phyloP scores from a whole-genome alignment of 2,888 invertebrate genomes.

The Drosophila emarginata region DNA sequence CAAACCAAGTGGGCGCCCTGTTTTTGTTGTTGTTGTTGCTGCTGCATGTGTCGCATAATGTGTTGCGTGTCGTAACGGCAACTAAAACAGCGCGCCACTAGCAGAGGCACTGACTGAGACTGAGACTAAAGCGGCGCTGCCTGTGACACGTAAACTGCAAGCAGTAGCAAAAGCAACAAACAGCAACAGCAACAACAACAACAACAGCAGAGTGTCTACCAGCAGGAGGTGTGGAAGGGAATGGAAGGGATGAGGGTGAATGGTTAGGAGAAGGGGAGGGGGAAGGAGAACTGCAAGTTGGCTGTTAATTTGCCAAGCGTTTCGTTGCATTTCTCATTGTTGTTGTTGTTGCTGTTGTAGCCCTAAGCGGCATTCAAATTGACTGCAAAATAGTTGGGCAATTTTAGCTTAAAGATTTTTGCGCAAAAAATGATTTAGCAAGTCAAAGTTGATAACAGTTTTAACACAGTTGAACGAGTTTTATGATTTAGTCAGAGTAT shows the following conservation, averaged over 20 bases:
- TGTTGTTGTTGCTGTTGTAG: background rate
- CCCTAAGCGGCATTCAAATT: background rate
- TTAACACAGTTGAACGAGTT: background rate
- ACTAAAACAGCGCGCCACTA: background rate
- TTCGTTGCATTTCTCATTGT: background rate
- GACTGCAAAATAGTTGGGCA: constrained; percentile 16
- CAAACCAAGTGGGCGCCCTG: constrained; percentile 37
- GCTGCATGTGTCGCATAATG: constrained; percentile 57
- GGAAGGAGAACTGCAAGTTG: background rate
- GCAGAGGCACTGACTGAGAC: background rate
- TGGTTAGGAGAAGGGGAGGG: background rate
- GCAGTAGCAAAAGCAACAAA: constrained; percentile 11
- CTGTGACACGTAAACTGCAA: constrained; percentile 59
- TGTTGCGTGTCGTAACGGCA: constrained; percentile 69
- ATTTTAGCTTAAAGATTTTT: background rate
- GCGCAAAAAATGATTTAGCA: background rate
- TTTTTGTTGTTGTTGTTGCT: constrained; percentile 28
- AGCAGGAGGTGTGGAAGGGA: background rate
- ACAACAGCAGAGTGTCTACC: constrained; percentile 8
- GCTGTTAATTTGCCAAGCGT: constrained; percentile 15
- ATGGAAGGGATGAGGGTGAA: background rate
- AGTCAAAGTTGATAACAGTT: background rate
- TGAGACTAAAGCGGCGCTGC: constrained; percentile 31
- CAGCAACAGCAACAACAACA: too few species aligned
- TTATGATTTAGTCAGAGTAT: background rate